A percentile compares a stretch with the other conserved stretches of the same genome.
phyloP scores from a whole-genome alignment of 2,797 vertebrate genomes.

The Anguilla obscura region DNA sequence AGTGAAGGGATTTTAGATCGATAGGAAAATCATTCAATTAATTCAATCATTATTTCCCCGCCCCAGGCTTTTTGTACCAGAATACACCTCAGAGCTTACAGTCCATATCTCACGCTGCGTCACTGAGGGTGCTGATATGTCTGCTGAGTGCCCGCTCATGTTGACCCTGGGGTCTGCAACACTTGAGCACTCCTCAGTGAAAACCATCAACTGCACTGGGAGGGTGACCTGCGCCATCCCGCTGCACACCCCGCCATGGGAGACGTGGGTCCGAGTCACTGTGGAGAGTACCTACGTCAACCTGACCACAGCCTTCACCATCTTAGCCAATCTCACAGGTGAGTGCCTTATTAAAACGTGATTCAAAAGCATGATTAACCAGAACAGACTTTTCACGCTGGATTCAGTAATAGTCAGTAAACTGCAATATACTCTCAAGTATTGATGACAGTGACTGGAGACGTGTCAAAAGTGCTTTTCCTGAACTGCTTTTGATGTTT shows the following conservation, averaged over 20 bases:
- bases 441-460: not conserved
- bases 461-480: not conserved
- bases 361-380: not conserved
- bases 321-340: constrained; percentile 82
- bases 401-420: constrained; percentile 6
- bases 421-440: not conserved
- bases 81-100: constrained; percentile 72
- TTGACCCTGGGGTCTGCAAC: constrained; percentile 78
- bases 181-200: constrained; percentile 67
- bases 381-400: not conserved
- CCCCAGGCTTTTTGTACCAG: constrained; percentile 83
- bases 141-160: constrained; percentile 65
- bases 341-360: not conserved
- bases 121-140: constrained; percentile 43
- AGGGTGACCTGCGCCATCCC: constrained; percentile 65
- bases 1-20: not conserved
- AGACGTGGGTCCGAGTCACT: constrained; percentile 81
- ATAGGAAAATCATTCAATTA: not conserved
- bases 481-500: not conserved
- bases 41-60: not conserved
- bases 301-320: constrained; percentile 64
- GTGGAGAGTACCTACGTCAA: constrained; percentile 72
- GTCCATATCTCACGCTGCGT: constrained; percentile 75
- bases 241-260: constrained; percentile 83
- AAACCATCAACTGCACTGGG: constrained; percentile 72